These are phyloP conservation scores for Megaceryle alcyon DNA, from an alignment of 2,797 vertebrate genomes.

Conservation along the genomic window DNA sequence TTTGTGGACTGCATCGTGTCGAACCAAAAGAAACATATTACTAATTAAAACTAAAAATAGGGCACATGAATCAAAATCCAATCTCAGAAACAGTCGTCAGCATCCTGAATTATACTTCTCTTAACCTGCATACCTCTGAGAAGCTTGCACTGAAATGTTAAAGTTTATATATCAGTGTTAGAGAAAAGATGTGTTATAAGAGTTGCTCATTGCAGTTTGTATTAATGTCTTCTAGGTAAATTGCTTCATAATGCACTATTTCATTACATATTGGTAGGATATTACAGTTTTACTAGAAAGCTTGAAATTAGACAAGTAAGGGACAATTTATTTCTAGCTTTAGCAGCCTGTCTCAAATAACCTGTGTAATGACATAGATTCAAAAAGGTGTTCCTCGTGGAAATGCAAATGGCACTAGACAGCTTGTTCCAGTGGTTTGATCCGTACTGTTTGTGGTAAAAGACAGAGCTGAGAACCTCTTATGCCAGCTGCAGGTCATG, in stretches of 20 bases:
- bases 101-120: neutral
- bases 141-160: neutral
- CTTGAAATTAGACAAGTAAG: neutral
- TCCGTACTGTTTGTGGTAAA: neutral
- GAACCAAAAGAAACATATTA: neutral
- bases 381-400: neutral
- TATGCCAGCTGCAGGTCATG: neutral
- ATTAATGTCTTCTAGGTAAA: neutral
- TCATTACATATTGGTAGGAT: neutral
- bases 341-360: neutral
- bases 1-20: neutral
- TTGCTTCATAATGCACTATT: neutral
- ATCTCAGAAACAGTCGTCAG: neutral
- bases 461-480: neutral
- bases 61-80: neutral
- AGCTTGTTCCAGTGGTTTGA: neutral
- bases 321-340: neutral
- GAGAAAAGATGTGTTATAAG: neutral
- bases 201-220: neutral
- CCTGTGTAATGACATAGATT: neutral
- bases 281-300: neutral
- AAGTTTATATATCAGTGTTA: neutral
- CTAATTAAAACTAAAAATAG: conserved; percentile 51
- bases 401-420: neutral
- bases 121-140: neutral